Percentiles rank a stretch among this genome's conserved stretches.
phyloP scores from a whole-genome alignment of 2,113 vertebrate species.

The Phylloscopus whistleri region DNA sequence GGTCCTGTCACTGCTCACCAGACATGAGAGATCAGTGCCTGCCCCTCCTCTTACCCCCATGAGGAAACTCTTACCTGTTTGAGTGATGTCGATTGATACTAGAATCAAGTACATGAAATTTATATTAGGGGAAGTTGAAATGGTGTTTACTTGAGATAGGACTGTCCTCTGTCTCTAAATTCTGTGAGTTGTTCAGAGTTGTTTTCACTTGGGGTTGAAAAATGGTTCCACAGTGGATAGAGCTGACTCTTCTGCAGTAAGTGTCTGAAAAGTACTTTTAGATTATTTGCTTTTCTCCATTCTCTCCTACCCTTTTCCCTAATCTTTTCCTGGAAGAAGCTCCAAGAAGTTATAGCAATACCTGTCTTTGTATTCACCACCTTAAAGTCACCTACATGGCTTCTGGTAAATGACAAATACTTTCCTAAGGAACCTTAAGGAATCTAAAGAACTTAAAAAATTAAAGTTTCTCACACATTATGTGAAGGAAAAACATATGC shows the following conservation, averaged over 20 bases:
- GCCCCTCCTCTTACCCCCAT: neutral
- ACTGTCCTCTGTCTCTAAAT: neutral
- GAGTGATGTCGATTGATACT: neutral
- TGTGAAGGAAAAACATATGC: neutral
- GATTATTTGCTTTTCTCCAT: neutral
- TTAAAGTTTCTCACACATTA: neutral
- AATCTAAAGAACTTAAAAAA: neutral
- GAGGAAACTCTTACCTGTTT: neutral
- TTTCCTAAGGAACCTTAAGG: neutral
- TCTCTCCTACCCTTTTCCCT: neutral
- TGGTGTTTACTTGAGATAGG: neutral
- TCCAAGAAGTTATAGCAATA: neutral
- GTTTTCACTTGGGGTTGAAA: neutral
- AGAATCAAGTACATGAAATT: neutral
- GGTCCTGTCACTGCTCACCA: neutral
- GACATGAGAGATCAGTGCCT: neutral
- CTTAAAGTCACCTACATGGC: neutral
- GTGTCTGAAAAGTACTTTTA: neutral
- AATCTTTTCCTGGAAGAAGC: neutral
- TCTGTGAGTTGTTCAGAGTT: neutral
- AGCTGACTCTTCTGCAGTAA: neutral
- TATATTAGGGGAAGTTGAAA: neutral
- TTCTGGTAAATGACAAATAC: neutral
- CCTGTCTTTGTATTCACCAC: neutral
- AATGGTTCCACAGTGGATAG: neutral